These are phyloP conservation scores for Hiodon alosoides DNA, from an alignment of 2,113 vertebrate genomes.

Conservation along the genomic window DNA sequence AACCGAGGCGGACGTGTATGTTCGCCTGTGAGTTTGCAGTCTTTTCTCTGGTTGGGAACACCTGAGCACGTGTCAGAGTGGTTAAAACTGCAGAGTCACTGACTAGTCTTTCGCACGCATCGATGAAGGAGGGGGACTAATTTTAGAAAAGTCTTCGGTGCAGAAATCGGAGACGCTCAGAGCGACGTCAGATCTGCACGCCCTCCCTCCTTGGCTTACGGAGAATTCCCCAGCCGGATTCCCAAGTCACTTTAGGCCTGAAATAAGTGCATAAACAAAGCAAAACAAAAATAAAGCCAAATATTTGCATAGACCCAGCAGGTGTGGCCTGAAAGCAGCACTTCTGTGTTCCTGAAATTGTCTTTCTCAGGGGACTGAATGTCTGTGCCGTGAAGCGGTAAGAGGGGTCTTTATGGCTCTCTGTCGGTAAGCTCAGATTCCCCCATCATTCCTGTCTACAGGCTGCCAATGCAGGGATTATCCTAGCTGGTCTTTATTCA, in stretches of 20 bases:
- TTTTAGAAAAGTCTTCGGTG: conserved; percentile 26
- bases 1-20: too few species aligned
- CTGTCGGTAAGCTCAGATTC: neutral
- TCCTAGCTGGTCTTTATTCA: conserved; percentile 12
- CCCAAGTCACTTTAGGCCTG: neutral
- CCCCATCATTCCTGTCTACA: neutral
- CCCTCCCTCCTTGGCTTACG: conserved; percentile 1
- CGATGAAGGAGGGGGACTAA: conserved; percentile 29
- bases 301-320: neutral
- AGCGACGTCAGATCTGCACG: conserved; percentile 8
- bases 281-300: neutral
- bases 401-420: neutral
- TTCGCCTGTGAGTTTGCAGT: too few species aligned
- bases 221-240: too few species aligned
- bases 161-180: conserved; percentile 13
- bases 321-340: neutral
- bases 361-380: neutral
- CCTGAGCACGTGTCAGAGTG: conserved; percentile 28
- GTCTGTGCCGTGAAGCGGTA: neutral
- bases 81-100: conserved; percentile 22
- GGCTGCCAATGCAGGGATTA: neutral
- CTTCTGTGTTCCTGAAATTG: neutral
- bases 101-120: neutral
- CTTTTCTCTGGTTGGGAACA: neutral
- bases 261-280: neutral